Base-by-base conservation (phyloP, 2,113 vertebrate species). In the Ammodytes marinus region DNA sequence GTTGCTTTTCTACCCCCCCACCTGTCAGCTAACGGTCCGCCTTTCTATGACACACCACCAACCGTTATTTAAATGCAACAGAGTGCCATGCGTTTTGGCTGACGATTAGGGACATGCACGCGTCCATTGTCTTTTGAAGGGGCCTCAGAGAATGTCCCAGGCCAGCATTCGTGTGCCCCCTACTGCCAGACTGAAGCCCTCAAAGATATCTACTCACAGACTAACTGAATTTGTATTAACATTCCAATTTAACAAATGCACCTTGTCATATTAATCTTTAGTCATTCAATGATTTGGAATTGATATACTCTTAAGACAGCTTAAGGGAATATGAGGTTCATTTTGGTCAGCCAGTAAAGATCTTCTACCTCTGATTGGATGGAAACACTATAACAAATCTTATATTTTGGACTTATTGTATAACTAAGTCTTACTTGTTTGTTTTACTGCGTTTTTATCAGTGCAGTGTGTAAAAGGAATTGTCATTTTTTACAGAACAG, bases 121-220 rank as follows among this genome's bases (percentile, higher is more conserved):
- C 47, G 70, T 19, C 63, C 54, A 64, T 86, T 89, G 79, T 87
- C 73, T 17, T 57, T 65, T 49, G 11, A 54, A 60, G 35, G 27
- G 43, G 57, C 49, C 58, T 47, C 57, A 17, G 74, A 50, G 39
- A 83, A 10, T 6, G 46, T 35, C 72, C 50, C 40, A 81, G 77
- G 77, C 27, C 42, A 84, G 91, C 65, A 47, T 82, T 80, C 77
- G 84, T 87, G 81, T 82, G 90, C 93, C 93, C 83, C 80, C 94
- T 95, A 74, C 79, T 89, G 93, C 63, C 68, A 53, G 50, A 77
- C 40, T n/a, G 8, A 55, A 65, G 27, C 47, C 77, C 65, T 50
- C 11, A 42, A 43, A 4, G 4, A 57, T 9, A 5, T 19, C 10
- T 13, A 6, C 5, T 37, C 19, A 40, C 11, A 72, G 40, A 64